These are phyloP conservation scores for Sylvicola fuscatus DNA, from an alignment of 2,888 invertebrate species.

Conservation along the genomic window DNA sequence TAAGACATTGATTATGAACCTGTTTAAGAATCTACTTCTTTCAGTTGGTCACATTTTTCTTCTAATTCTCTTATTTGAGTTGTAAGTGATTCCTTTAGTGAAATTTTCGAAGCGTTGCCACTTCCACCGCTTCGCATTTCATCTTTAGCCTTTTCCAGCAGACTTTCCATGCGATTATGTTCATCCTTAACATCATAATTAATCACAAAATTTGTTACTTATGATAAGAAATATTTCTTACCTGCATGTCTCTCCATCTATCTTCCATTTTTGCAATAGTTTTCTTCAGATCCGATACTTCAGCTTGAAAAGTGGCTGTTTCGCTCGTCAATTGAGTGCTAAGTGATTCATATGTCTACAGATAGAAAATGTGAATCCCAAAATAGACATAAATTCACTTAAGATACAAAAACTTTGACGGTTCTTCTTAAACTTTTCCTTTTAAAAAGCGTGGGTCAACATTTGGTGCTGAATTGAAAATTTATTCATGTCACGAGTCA, in stretches of 20 bases:
- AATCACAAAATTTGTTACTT: no score
- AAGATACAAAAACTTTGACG: no score
- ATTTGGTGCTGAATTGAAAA: no score
- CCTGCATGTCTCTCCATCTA: slow-evolving; percentile 9
- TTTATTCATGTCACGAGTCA: no score
- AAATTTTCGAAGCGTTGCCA: slow-evolving; percentile 1
- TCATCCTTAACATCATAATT: slow-evolving; percentile 5
- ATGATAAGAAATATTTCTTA: no score
- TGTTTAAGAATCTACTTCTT: slow-evolving; percentile 7
- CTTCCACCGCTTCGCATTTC: slow-evolving; percentile 6
- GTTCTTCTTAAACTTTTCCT: no score
- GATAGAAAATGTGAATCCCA: neutral
- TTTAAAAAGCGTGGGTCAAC: no score
- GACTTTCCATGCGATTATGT: slow-evolving; percentile 9
- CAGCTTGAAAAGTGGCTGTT: slow-evolving; percentile 7
- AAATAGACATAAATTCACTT: no score
- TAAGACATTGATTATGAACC: no score
- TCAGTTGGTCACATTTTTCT: slow-evolving; percentile 6
- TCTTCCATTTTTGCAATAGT: slow-evolving; percentile 8
- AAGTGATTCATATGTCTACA: slow-evolving; percentile 9
- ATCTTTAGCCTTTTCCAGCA: slow-evolving; percentile 9
- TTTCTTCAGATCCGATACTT: slow-evolving; percentile 8
- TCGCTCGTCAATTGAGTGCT: slow-evolving; percentile 9
- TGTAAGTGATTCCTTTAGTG: slow-evolving; percentile 10
- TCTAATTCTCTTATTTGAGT: slow-evolving; percentile 10